Evolutionary conservation across 1,140 invertebrate genomes (phyloP).

Genomic region (Heliconius congener): DNA sequence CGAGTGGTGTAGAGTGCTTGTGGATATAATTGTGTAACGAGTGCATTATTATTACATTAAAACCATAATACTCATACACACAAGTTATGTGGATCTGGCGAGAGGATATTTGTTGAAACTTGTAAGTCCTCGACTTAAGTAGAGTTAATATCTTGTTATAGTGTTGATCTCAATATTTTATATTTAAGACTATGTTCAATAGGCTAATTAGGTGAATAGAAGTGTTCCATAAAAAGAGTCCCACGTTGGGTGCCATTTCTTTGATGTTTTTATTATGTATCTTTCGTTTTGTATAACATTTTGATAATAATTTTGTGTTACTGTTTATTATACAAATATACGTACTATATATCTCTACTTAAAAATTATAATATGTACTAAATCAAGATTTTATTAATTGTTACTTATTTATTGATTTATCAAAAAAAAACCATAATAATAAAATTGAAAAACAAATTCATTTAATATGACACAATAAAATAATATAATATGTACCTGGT

Average conservation of each 20-base stretch:
- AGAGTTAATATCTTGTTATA: not conserved
- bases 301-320: not conserved
- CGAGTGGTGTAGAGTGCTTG: conserved; percentile 67
- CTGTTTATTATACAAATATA: not conserved
- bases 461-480: not conserved
- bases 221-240: conserved; percentile 9
- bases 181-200: not conserved
- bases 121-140: not conserved
- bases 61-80: not conserved
- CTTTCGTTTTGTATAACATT: not conserved
- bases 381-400: too few relatives aligned
- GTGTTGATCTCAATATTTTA: not conserved
- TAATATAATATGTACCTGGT: not conserved
- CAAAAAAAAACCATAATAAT: too few relatives aligned
- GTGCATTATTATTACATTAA: conserved; percentile 18
- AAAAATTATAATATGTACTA: not conserved
- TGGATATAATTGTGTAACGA: conserved; percentile 60
- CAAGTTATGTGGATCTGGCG: not conserved
- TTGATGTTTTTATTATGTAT: not conserved
- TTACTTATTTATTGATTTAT: too few relatives aligned
- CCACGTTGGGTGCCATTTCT: conserved; percentile 49
- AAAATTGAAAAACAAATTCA: not conserved
- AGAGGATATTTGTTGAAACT: not conserved
- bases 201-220: not conserved
- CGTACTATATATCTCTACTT: not conserved